phyloP scores from a whole-genome alignment of 2,113 vertebrate species.

The Cephalophus harveyi region DNA sequence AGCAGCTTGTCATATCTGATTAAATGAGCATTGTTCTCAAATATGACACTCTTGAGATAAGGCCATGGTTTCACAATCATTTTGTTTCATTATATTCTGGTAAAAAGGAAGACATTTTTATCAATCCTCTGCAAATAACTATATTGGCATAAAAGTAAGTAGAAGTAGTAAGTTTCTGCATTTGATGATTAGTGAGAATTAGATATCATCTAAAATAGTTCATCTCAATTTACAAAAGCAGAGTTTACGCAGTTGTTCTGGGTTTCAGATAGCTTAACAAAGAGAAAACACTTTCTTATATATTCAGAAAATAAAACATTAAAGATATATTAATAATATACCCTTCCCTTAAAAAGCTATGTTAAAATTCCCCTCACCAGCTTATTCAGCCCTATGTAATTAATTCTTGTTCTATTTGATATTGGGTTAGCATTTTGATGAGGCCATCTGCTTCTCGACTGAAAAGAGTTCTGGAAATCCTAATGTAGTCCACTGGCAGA shows the following conservation, averaged over 20 bases:
- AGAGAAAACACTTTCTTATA: neutral
- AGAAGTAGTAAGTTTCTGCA: neutral
- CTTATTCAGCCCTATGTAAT: neutral
- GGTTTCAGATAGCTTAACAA: neutral
- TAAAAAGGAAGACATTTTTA: neutral
- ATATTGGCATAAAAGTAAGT: neutral
- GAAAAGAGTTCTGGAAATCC: neutral
- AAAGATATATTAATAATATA: neutral
- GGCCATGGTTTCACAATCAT: neutral
- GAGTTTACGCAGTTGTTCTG: neutral
- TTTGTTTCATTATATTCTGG: neutral
- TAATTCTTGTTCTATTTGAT: neutral
- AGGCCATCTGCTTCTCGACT: neutral
- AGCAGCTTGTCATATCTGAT: neutral
- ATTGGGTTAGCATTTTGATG: neutral
- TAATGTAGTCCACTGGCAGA: neutral
- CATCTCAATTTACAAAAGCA: neutral
- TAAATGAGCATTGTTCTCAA: slow-evolving; percentile 23
- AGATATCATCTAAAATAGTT: neutral
- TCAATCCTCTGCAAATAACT: neutral
- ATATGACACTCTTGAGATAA: neutral
- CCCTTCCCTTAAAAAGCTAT: neutral
- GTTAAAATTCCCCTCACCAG: neutral
- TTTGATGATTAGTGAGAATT: neutral
- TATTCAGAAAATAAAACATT: neutral